Conservation (phyloP, 2,113 vertebrate species). For the Apaloderma vittatum region DNA sequence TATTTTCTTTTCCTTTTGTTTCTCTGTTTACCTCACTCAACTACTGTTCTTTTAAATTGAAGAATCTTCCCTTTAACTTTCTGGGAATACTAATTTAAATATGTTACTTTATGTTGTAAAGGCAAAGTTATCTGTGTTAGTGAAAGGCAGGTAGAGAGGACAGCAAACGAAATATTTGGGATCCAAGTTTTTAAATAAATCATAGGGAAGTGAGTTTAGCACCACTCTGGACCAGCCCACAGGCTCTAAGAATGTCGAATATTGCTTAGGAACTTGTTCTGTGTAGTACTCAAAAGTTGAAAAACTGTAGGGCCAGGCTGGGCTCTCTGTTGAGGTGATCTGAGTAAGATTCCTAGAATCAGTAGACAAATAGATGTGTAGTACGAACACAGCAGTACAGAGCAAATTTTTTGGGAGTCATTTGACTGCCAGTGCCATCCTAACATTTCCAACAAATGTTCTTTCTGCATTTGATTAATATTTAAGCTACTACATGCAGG, state of each 20-base stretch:
- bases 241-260: neutral
- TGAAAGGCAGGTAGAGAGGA: neutral
- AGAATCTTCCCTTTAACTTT: neutral
- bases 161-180: neutral
- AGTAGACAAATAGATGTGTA: neutral
- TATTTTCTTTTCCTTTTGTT: neutral
- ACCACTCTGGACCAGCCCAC: neutral
- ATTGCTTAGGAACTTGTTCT: neutral
- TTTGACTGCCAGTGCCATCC: neutral
- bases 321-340: neutral
- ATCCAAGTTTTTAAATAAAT: neutral
- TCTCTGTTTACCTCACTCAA: neutral
- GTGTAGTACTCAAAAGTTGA: neutral
- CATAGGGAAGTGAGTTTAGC: neutral
- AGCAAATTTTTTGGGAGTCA: neutral
- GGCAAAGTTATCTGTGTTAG: neutral
- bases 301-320: neutral
- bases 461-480: neutral
- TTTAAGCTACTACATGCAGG: neutral
- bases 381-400: neutral
- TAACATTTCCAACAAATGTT: neutral
- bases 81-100: neutral
- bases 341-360: neutral
- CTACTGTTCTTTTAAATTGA: neutral
- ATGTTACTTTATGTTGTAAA: neutral